Conservation (phyloP, 2,113 vertebrate genomes). For the Hyla sarda region DNA sequence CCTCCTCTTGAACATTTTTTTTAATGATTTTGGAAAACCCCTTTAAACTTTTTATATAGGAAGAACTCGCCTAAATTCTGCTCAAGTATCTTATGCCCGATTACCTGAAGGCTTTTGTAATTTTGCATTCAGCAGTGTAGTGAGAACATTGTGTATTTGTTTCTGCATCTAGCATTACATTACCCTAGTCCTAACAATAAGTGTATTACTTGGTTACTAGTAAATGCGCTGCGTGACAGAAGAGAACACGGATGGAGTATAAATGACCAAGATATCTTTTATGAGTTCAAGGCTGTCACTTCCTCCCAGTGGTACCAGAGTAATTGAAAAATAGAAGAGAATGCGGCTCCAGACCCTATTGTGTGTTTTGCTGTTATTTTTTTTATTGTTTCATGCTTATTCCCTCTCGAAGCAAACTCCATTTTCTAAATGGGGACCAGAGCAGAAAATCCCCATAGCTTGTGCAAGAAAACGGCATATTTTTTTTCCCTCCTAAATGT, state of each 20-base stretch:
- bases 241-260: slow-evolving; percentile 11
- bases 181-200: background rate
- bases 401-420: background rate
- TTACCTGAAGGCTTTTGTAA: background rate
- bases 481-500: slow-evolving; percentile 24
- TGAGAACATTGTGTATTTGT: background rate
- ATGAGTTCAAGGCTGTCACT: slow-evolving; percentile 17
- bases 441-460: slow-evolving; percentile 15
- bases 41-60: too few relatives aligned
- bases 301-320: slow-evolving; percentile 4
- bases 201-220: background rate
- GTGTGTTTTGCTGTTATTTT: background rate
- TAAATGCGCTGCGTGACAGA: background rate
- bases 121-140: background rate
- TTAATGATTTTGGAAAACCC: too few relatives aligned
- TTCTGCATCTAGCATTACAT: background rate
- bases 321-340: slow-evolving; percentile 1
- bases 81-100: too few relatives aligned
- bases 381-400: slow-evolving; percentile 23
- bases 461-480: background rate
- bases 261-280: slow-evolving; percentile 27
- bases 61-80: too few relatives aligned
- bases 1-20: too few relatives aligned
- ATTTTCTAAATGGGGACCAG: background rate
- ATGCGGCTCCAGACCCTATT: background rate